phyloP scores from a whole-genome alignment of 2,888 invertebrate species.

The Nycteola revayana region DNA sequence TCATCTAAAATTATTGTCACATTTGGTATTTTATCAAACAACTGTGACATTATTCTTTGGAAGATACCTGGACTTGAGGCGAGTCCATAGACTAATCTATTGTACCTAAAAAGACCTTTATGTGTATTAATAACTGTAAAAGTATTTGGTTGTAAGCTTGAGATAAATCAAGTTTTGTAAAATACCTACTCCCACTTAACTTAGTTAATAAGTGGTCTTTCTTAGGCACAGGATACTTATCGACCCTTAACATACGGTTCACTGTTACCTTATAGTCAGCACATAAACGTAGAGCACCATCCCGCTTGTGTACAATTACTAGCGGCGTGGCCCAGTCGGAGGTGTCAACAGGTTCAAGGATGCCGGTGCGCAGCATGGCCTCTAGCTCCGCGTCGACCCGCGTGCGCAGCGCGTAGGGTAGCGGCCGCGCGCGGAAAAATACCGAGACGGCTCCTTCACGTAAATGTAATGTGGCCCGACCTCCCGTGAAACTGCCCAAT shows the following conservation, averaged over 20 bases:
- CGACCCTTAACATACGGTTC: background rate
- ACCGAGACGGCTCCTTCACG: background rate
- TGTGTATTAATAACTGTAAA: background rate
- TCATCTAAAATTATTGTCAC: background rate
- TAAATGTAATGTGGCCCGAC: slow-evolving; percentile 1
- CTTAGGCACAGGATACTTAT: background rate
- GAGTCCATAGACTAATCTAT: background rate
- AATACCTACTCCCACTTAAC: background rate
- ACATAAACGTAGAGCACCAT: background rate
- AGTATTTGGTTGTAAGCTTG: background rate
- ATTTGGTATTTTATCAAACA: background rate
- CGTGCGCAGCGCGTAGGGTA: background rate
- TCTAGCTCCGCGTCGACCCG: background rate
- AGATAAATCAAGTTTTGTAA: background rate
- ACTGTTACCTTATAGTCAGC: background rate
- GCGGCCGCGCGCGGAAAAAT: too few species aligned
- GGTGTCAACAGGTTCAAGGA: too few species aligned
- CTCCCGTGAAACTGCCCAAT: slow-evolving; percentile 5
- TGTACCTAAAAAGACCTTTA: background rate
- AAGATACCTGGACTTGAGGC: background rate
- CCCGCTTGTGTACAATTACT: background rate
- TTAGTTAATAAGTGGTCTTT: background rate
- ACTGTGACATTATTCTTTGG: background rate
- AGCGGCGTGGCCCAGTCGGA: too few species aligned
- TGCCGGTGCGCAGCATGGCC: too few species aligned